These are phyloP conservation scores for Acleris cristana DNA, from an alignment of 2,888 invertebrate genomes.

Conservation along the genomic window DNA sequence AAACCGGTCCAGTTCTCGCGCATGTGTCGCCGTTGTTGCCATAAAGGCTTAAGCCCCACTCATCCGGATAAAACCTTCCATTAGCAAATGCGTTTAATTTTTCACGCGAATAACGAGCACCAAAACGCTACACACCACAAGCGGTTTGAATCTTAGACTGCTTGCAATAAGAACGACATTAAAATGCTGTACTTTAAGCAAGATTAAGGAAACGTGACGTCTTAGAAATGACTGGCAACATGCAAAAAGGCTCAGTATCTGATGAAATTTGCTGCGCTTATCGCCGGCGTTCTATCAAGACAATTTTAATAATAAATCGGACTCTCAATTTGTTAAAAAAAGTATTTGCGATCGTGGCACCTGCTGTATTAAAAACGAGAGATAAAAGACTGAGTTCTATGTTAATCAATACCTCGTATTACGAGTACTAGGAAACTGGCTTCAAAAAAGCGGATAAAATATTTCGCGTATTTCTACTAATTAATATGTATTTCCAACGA, in stretches of 20 bases:
- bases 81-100: slow-evolving; percentile 35
- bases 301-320: slow-evolving; percentile 24
- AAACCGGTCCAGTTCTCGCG: background rate
- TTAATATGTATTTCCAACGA: background rate
- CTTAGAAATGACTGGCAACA: slow-evolving; percentile 1
- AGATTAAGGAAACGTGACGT: slow-evolving; percentile 18
- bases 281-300: slow-evolving; percentile 13
- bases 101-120: slow-evolving; percentile 20
- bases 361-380: slow-evolving; percentile 14
- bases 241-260: slow-evolving; percentile 21
- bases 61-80: slow-evolving; percentile 21
- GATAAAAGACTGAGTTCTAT: background rate
- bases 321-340: slow-evolving; percentile 12
- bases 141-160: background rate
- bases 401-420: background rate
- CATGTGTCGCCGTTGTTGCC: slow-evolving; percentile 2
- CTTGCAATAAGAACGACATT: background rate
- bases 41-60: slow-evolving; percentile 20
- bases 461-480: background rate
- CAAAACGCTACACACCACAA: background rate
- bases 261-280: slow-evolving; percentile 13
- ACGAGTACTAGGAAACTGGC: no score
- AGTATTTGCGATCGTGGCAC: slow-evolving; percentile 1
- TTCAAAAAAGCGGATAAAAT: background rate
- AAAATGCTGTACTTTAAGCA: background rate